Evolutionary conservation across 2,113 vertebrate species (phyloP).

Genomic region (Seriola rivoliana): DNA sequence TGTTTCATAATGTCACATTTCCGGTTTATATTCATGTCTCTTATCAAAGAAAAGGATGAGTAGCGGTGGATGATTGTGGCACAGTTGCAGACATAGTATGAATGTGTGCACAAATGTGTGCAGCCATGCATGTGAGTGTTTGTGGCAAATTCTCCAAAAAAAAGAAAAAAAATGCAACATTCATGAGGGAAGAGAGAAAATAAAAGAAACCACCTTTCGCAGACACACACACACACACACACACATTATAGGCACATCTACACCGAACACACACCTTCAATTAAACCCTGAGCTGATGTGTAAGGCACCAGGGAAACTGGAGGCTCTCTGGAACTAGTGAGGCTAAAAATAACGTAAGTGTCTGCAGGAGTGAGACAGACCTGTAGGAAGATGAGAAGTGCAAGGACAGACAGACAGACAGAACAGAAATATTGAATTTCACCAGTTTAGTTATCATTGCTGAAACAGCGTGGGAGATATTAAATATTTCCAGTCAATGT

Average conservation of each 20-base stretch:
- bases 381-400: slow-evolving; percentile 53
- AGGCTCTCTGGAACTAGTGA: slow-evolving; percentile 53
- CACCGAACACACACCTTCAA: slow-evolving; percentile 48
- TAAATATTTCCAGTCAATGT: background rate
- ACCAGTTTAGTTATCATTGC: background rate
- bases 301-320: slow-evolving; percentile 57
- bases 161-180: slow-evolving; percentile 53
- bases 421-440: slow-evolving; percentile 15
- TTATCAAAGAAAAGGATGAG: background rate
- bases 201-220: slow-evolving; percentile 25
- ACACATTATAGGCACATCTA: slow-evolving; percentile 16
- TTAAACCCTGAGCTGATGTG: slow-evolving; percentile 59
- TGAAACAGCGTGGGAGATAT: background rate
- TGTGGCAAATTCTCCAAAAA: slow-evolving; percentile 34
- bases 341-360: slow-evolving; percentile 74
- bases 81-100: slow-evolving; percentile 30
- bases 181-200: slow-evolving; percentile 55
- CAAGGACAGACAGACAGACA: slow-evolving; percentile 15
- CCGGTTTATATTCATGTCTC: background rate
- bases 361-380: slow-evolving; percentile 67
- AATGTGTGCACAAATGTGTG: slow-evolving; percentile 26
- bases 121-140: slow-evolving; percentile 55
- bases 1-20: background rate
- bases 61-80: slow-evolving; percentile 16
- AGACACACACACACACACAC: background rate